These are phyloP conservation scores for Peromyscus aztecus DNA, from an alignment of 2,797 vertebrate species.

Conservation along the genomic window DNA sequence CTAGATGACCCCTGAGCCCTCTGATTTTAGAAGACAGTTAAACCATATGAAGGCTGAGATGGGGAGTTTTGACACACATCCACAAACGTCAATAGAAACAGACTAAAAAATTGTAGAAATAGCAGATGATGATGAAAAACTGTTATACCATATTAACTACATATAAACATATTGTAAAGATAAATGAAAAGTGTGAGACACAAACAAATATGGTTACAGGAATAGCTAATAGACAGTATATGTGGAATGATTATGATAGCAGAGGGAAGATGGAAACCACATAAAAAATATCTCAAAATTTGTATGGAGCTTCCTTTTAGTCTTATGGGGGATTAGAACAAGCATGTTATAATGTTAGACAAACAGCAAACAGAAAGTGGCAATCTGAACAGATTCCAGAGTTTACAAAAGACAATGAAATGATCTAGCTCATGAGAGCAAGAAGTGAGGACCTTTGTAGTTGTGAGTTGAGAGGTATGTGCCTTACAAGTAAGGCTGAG, in stretches of 20 bases:
- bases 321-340: neutral
- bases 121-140: neutral
- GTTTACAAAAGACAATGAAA: neutral
- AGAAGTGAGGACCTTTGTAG: neutral
- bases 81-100: neutral
- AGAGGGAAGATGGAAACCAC: too few species aligned
- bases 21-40: neutral
- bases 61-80: neutral
- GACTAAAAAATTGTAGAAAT: neutral
- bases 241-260: neutral
- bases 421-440: neutral
- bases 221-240: neutral
- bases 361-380: neutral
- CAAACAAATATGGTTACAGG: neutral
- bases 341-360: neutral
- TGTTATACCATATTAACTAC: neutral
- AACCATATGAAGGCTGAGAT: neutral
- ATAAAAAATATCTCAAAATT: neutral
- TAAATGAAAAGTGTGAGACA: neutral
- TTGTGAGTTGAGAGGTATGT: neutral
- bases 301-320: neutral
- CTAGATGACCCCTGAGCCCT: neutral
- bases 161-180: neutral
- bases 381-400: neutral
- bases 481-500: neutral